Evolutionary conservation across 2,113 vertebrate genomes (phyloP).

Genomic region (Notothenia rossii): DNA sequence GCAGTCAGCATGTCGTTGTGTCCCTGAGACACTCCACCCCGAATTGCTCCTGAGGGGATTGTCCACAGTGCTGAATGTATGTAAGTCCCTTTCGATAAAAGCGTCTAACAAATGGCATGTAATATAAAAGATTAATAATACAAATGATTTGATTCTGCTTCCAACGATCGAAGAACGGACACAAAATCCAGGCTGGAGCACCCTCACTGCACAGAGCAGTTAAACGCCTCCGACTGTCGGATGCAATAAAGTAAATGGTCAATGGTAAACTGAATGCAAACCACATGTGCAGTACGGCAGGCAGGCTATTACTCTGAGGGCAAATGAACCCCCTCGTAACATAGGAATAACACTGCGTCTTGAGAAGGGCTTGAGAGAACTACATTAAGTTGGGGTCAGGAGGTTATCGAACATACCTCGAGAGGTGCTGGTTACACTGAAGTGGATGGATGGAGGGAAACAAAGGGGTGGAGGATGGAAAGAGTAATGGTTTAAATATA

Average conservation of each 20-base stretch:
- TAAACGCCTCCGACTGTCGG: background rate
- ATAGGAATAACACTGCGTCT: too few species aligned
- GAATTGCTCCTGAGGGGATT: too few species aligned
- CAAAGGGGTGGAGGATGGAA: background rate
- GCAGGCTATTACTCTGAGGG: slow-evolving; percentile 3
- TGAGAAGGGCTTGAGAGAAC: slow-evolving; percentile 26
- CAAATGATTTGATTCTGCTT: too few species aligned
- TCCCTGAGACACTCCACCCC: too few species aligned
- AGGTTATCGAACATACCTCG: slow-evolving; percentile 40
- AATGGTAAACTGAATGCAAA: background rate
- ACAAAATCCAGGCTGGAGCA: too few species aligned
- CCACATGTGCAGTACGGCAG: background rate
- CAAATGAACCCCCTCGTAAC: background rate
- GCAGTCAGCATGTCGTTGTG: too few species aligned
- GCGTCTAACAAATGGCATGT: too few species aligned
- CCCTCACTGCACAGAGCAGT: background rate
- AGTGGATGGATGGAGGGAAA: slow-evolving; percentile 7
- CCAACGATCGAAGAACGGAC: too few species aligned
- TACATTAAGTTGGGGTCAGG: slow-evolving; percentile 51
- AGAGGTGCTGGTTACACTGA: slow-evolving; percentile 21
- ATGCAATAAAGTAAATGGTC: background rate
- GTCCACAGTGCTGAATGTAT: too few species aligned
- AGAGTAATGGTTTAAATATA: background rate
- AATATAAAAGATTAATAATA: too few species aligned
- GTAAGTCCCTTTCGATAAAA: too few species aligned